These are phyloP conservation scores for Tragelaphus imberbis DNA, from an alignment of 2,113 vertebrate genomes.

Conservation along the genomic window DNA sequence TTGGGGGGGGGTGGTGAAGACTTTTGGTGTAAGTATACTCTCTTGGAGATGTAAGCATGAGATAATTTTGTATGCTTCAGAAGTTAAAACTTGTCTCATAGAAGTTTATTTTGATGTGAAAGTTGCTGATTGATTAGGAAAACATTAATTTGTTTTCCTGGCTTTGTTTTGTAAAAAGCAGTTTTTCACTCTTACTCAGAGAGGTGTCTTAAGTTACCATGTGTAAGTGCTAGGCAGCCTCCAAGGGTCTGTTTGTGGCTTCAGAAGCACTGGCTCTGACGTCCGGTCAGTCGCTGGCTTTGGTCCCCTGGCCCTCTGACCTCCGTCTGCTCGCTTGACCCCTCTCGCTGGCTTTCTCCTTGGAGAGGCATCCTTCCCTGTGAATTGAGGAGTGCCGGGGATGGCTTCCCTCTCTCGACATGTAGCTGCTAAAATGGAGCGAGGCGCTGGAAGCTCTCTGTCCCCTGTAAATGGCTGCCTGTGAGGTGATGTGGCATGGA, in stretches of 20 bases:
- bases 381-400: not conserved
- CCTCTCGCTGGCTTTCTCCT: not conserved
- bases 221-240: not conserved
- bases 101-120: not conserved
- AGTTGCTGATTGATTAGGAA: not conserved
- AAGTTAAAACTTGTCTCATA: not conserved
- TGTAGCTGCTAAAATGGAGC: not conserved
- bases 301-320: not conserved
- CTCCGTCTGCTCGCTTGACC: not conserved
- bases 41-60: not conserved
- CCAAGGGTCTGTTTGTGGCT: not conserved
- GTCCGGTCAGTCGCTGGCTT: not conserved
- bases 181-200: not conserved
- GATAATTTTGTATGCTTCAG: not conserved
- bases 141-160: not conserved
- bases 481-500: not conserved
- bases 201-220: not conserved
- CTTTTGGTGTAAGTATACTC: not conserved
- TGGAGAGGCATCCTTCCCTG: not conserved
- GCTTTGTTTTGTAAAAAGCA: not conserved
- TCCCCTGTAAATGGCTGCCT: not conserved
- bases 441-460: not conserved
- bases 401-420: not conserved
- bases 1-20: not conserved
- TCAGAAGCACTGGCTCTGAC: not conserved